These are phyloP conservation scores for Neelides sp. DNA, from an alignment of 1,140 invertebrate species.

Conservation along the genomic window DNA sequence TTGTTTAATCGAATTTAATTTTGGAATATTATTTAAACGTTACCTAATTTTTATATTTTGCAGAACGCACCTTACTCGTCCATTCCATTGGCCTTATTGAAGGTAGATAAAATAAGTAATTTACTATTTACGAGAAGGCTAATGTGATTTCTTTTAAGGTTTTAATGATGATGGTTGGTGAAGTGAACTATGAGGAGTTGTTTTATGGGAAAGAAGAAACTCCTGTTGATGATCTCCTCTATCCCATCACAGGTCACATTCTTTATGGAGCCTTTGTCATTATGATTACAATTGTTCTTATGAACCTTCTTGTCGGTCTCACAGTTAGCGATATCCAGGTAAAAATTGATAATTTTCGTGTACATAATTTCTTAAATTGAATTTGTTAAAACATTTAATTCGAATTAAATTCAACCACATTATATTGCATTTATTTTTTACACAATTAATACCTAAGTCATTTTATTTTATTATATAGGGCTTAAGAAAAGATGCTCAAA, in stretches of 20 bases:
- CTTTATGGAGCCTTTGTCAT: conserved; percentile 64
- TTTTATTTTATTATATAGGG: conserved; percentile 36
- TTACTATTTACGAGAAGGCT: too few relatives aligned
- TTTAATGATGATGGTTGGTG: conserved; percentile 30
- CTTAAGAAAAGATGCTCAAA: conserved; percentile 62
- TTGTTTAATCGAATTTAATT: too few relatives aligned
- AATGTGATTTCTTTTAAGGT: not conserved
- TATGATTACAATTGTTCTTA: conserved; percentile 68
- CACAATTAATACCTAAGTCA: conserved; percentile 5
- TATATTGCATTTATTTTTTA: conserved; percentile 6
- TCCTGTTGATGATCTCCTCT: conserved; percentile 29
- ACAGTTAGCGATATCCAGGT: conserved; percentile 55
- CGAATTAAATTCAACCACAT: not conserved
- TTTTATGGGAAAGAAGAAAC: conserved; percentile 29
- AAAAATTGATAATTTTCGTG: not conserved
- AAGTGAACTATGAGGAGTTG: conserved; percentile 30
- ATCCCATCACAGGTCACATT: conserved; percentile 50
- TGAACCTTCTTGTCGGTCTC: conserved; percentile 69
- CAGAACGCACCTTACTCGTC: conserved; percentile 30
- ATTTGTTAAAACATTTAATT: conserved; percentile 8
- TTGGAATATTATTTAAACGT: too few relatives aligned
- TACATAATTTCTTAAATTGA: conserved; percentile 1
- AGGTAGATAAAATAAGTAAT: conserved; percentile 12
- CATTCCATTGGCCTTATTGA: conserved; percentile 28
- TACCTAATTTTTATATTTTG: not conserved